Conservation (phyloP, 2,888 invertebrate species). For the Periphyllus acericola region DNA sequence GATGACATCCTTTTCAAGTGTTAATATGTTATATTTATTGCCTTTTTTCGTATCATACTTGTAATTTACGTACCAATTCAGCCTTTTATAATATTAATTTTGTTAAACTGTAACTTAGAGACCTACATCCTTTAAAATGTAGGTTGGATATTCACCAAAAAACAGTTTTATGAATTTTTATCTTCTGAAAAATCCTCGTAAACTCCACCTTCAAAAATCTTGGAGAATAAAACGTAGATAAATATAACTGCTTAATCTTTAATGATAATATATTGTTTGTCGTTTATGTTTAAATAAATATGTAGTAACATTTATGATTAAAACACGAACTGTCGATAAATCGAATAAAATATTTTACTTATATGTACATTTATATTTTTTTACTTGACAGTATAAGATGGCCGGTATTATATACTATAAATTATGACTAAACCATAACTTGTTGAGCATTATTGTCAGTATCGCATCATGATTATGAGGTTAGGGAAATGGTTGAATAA, state of each 20-base stretch:
- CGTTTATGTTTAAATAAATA: neutral
- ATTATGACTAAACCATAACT: too few relatives aligned
- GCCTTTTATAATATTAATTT: too few relatives aligned
- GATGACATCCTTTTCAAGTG: too few relatives aligned
- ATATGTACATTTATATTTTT: neutral
- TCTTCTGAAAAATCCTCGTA: neutral
- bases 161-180: neutral
- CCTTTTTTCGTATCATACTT: too few relatives aligned
- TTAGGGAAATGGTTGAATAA: neutral
- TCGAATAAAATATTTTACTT: neutral
- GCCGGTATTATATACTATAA: neutral
- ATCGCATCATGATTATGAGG: neutral
- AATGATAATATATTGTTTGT: neutral
- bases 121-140: neutral
- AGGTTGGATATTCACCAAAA: neutral
- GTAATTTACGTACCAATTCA: too few relatives aligned
- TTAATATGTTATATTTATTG: too few relatives aligned
- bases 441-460: neutral
- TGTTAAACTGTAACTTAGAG: too few relatives aligned
- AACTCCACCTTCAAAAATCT: neutral
- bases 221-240: neutral
- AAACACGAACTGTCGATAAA: neutral
- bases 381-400: neutral
- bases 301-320: neutral
- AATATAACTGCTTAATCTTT: neutral